Percentiles rank a stretch among this genome's conserved stretches.
Conservation (phyloP, 2,888 invertebrate genomes). For the Fragum sueziense region DNA sequence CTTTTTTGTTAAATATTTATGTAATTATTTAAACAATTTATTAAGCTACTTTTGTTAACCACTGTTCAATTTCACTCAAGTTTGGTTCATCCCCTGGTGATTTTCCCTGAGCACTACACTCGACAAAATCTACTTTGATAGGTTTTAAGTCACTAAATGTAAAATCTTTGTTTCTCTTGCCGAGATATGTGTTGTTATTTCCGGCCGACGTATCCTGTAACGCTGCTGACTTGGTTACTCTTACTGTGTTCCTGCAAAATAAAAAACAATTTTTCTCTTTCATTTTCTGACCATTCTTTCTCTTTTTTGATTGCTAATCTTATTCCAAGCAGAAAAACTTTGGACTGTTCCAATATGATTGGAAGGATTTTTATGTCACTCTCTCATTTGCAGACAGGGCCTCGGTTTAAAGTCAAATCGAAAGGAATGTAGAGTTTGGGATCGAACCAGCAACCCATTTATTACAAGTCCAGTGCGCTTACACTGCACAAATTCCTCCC, state of each 20-base stretch:
- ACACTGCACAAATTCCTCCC: no score
- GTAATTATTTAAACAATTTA: neutral
- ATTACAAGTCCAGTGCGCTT: no score
- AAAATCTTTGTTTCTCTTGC: slow-evolving; percentile 91
- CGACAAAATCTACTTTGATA: slow-evolving; percentile 85
- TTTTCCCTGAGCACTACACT: slow-evolving; percentile 79
- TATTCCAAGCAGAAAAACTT: no score
- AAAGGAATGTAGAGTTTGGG: no score
- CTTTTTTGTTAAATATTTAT: no score
- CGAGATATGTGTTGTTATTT: slow-evolving; percentile 86
- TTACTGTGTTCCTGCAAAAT: slow-evolving; percentile 89
- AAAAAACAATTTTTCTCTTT: neutral
- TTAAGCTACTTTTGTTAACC: slow-evolving; percentile 86
- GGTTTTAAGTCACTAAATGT: slow-evolving; percentile 89
- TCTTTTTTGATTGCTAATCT: no score
- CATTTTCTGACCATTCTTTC: no score
- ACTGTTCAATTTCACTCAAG: slow-evolving; percentile 87
- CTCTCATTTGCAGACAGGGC: no score
- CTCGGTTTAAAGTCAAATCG: no score
- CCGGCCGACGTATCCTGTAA: slow-evolving; percentile 83
- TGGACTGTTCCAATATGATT: no score
- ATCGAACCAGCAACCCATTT: no score
- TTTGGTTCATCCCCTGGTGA: slow-evolving; percentile 86
- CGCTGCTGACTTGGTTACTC: slow-evolving; percentile 92
- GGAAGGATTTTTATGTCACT: no score